Evolutionary conservation across 2,113 vertebrate genomes (phyloP), one percentile per base, ranked within the genome.

Genomic region (Phrynocephalus versicolor): DNA sequence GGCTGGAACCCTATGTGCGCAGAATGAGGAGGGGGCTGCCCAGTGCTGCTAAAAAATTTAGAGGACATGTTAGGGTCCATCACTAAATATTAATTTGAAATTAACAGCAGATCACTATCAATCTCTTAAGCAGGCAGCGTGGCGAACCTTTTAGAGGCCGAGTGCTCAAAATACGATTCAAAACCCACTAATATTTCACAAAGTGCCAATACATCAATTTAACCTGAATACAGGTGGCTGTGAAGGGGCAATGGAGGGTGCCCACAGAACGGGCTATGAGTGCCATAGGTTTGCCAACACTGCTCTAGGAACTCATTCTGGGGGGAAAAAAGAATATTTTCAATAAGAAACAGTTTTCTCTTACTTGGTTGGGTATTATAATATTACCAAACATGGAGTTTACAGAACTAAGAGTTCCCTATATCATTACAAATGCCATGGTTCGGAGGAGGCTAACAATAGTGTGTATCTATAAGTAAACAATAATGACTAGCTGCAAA

Each of bases 21-120:
- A n/a, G n/a, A n/a, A n/a, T n/a, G n/a, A n/a, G n/a, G n/a, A n/a
- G n/a, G n/a, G n/a, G n/a, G n/a, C n/a, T n/a, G n/a, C n/a, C n/a
- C n/a, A n/a, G n/a, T n/a, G n/a, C n/a, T n/a, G n/a, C n/a, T n/a
- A n/a, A n/a, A n/a, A n/a, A n/a, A n/a, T n/a, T n/a, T n/a, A n/a
- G n/a, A n/a, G n/a, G n/a, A n/a, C n/a, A n/a, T n/a, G n/a, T n/a
- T n/a, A n/a, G 33, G 37, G n/a, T 23, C 39, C 25, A 18, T 37
- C 23, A 51, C 9, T 81, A 13, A 65, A 81, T 79, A 13, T 71
- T 30, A 77, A 88, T 91, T 90, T 85, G 60, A 86, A 86, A 33
- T 10, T 35, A 18, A 33, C 27, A 57, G 65, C n/a, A 37, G 45
- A 71, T 77, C 71, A 33, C 83, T 77, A 58, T 19, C 75, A 80